These are phyloP conservation scores for Thunnus albacares DNA, from an alignment of 2,797 vertebrate genomes.

Conservation along the genomic window DNA sequence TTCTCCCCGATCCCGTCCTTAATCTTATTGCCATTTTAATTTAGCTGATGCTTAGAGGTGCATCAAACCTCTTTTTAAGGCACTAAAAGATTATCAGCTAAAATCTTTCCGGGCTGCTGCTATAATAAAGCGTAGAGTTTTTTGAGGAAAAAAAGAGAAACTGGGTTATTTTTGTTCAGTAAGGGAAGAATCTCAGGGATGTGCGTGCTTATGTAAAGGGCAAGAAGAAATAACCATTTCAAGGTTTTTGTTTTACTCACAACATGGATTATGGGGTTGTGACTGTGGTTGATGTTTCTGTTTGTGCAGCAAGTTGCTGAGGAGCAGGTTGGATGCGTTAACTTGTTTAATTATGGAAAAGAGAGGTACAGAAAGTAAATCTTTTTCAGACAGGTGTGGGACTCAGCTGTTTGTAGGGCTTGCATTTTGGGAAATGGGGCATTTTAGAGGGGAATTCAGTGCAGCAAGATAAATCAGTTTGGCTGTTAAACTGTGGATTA, in stretches of 20 bases:
- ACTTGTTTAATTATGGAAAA: constrained; percentile 19
- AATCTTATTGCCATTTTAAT: constrained; percentile 41
- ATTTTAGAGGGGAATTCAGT: background rate
- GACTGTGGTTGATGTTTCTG: constrained; percentile 42
- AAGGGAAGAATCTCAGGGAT: constrained; percentile 29
- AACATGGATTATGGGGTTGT: constrained; percentile 1
- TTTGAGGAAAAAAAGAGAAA: background rate
- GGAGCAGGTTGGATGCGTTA: constrained; percentile 23
- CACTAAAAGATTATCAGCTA: constrained; percentile 11
- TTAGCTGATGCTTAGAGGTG: constrained; percentile 15
- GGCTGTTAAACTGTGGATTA: background rate
- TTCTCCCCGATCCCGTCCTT: constrained; percentile 31
- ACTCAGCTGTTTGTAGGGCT: constrained; percentile 18
- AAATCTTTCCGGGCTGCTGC: constrained; percentile 11
- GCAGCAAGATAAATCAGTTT: background rate
- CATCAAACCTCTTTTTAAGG: constrained; percentile 9
- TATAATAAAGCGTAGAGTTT: constrained; percentile 19
- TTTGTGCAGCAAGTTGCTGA: constrained; percentile 43
- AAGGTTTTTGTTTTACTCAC: constrained; percentile 8
- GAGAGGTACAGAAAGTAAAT: background rate
- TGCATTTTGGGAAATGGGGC: background rate
- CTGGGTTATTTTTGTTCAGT: constrained; percentile 22
- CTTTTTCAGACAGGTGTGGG: constrained; percentile 21
- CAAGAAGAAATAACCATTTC: background rate
- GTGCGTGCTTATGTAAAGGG: constrained; percentile 24